Evolutionary conservation across 2,888 invertebrate species (phyloP).

Genomic region (Hypena proboscidalis): DNA sequence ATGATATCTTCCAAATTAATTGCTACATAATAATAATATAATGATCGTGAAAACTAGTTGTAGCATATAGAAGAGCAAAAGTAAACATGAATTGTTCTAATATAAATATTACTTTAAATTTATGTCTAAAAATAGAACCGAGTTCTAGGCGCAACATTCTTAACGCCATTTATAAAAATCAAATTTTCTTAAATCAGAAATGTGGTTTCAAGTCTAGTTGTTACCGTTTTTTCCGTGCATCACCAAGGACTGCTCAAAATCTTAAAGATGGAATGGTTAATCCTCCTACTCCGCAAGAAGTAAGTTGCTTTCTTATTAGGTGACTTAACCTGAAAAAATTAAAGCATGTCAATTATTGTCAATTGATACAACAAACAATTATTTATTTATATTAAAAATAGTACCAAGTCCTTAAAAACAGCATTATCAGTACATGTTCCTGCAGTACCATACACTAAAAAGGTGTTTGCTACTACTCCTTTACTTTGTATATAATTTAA

Average conservation of each 20-base stretch:
- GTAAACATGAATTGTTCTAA: constrained; percentile 72
- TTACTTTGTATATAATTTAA: too few relatives aligned
- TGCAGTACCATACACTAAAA: too few relatives aligned
- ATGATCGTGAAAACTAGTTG: constrained; percentile 49
- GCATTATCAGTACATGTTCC: too few relatives aligned
- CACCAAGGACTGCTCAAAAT: constrained; percentile 41
- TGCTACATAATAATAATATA: constrained; percentile 74
- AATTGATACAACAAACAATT: background rate
- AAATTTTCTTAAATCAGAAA: constrained; percentile 39
- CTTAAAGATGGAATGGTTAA: constrained; percentile 64
- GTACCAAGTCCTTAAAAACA: too few relatives aligned
- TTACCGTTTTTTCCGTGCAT: constrained; percentile 52
- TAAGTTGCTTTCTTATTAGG: too few relatives aligned
- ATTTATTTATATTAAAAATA: background rate
- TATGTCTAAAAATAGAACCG: constrained; percentile 62
- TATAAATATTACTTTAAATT: constrained; percentile 56
- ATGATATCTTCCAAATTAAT: too few relatives aligned
- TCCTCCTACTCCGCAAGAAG: constrained; percentile 75
- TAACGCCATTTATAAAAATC: constrained; percentile 48
- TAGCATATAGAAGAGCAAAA: constrained; percentile 20
- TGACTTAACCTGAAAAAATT: too few relatives aligned
- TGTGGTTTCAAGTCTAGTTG: constrained; percentile 36
- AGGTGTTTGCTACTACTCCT: too few relatives aligned
- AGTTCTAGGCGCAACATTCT: constrained; percentile 52
- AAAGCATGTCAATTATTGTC: too few relatives aligned